phyloP scores from a whole-genome alignment of 2,113 vertebrate species.

The Panurus biarmicus region DNA sequence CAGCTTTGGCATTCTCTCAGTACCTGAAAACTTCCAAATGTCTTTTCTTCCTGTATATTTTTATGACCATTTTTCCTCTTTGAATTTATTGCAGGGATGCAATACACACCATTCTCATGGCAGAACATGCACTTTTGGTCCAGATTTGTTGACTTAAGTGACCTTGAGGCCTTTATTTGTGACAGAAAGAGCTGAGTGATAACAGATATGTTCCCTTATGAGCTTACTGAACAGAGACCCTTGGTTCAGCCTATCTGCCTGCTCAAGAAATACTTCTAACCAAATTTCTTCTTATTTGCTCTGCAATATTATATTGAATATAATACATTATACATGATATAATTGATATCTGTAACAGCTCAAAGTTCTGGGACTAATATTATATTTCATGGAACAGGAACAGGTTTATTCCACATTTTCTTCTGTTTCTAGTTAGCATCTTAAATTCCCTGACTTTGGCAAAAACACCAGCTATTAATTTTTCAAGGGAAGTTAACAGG shows the following conservation, averaged over 20 bases:
- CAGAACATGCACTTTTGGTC: neutral
- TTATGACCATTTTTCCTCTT: neutral
- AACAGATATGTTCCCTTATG: neutral
- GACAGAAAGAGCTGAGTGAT: neutral
- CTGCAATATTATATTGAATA: neutral
- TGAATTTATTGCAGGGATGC: neutral
- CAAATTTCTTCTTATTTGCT: neutral
- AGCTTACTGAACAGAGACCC: neutral
- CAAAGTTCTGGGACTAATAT: neutral
- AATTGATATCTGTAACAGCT: neutral
- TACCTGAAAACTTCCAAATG: neutral
- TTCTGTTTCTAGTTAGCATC: neutral
- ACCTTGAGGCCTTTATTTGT: neutral
- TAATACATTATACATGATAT: neutral
- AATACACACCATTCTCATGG: neutral
- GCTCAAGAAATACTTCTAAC: neutral
- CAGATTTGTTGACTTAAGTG: neutral
- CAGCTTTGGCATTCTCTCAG: neutral
- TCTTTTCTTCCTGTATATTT: neutral
- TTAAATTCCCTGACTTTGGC: neutral
- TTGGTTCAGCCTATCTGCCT: neutral
- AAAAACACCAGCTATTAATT: neutral
- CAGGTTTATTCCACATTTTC: neutral
- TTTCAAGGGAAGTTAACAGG: neutral
- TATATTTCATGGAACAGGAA: neutral